These are phyloP conservation scores for Drosophila anomalata DNA, from an alignment of 2,888 invertebrate species.

Conservation along the genomic window DNA sequence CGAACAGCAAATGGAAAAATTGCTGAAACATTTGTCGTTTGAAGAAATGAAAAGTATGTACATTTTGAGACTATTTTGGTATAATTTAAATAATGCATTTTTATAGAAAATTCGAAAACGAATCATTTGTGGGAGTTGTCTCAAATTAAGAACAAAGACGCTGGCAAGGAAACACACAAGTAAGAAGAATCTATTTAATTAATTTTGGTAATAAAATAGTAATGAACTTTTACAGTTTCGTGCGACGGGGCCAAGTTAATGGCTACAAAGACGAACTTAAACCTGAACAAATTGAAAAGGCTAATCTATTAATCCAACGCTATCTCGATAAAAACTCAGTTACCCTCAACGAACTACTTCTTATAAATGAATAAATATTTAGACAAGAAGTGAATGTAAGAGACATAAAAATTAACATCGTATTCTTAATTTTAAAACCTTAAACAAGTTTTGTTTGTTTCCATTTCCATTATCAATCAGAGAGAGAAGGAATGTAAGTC, in stretches of 20 bases:
- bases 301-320: slow-evolving; percentile 32
- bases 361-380: slow-evolving; percentile 17
- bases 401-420: too few species aligned
- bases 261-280: slow-evolving; percentile 62
- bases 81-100: neutral
- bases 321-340: slow-evolving; percentile 33
- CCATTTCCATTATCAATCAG: too few species aligned
- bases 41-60: slow-evolving; percentile 76
- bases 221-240: slow-evolving; percentile 50
- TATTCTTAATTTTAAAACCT: too few species aligned
- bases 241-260: slow-evolving; percentile 60
- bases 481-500: too few species aligned
- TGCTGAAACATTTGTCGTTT: slow-evolving; percentile 75
- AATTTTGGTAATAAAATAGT: neutral
- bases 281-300: slow-evolving; percentile 47
- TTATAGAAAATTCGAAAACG: slow-evolving; percentile 68
- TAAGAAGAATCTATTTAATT: slow-evolving; percentile 14
- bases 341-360: slow-evolving; percentile 52
- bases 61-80: too few species aligned
- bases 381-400: neutral
- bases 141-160: slow-evolving; percentile 12
- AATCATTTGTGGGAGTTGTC: slow-evolving; percentile 66
- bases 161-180: slow-evolving; percentile 39
- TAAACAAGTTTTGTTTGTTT: too few species aligned
- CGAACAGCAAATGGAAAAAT: slow-evolving; percentile 57